A percentile compares a stretch with the other conserved stretches of the same genome.
phyloP scores from a whole-genome alignment of 2,113 vertebrate species.

The Cercopithecus mona region DNA sequence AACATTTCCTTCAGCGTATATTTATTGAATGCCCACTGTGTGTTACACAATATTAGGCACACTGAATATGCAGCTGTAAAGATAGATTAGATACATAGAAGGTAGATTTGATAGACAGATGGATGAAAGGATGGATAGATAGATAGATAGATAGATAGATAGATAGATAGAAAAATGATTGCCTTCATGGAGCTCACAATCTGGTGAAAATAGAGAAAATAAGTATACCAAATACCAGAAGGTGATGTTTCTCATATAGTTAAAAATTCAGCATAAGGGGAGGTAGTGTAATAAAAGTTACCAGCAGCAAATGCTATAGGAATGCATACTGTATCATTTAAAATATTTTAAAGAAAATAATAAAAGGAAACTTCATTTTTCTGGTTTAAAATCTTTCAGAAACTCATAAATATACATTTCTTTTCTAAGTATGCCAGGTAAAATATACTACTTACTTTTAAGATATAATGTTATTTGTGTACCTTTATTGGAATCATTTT shows the following conservation, averaged over 20 bases:
- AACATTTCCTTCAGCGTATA: not conserved
- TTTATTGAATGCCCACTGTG: not conserved
- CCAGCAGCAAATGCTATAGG: not conserved
- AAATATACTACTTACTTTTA: not conserved
- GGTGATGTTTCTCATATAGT: not conserved
- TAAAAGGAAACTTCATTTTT: not conserved
- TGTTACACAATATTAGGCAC: not conserved
- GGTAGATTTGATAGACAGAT: not conserved
- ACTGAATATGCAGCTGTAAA: not conserved
- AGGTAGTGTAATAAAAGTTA: not conserved
- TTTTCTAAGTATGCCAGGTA: not conserved
- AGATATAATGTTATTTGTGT: not conserved
- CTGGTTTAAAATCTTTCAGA: not conserved
- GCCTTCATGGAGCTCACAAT: not conserved
- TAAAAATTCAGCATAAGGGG: not conserved
- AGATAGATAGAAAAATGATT: not conserved
- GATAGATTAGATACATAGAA: not conserved
- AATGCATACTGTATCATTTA: not conserved
- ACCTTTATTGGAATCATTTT: not conserved
- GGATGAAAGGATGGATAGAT: not conserved
- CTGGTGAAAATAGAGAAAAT: not conserved
- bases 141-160: too few relatives aligned
- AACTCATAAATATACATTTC: not conserved
- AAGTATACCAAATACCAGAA: constrained; percentile 2
- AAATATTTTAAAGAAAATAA: not conserved